Percentiles rank a stretch among this genome's conserved stretches.
These are phyloP conservation scores for Dicycla oo DNA, from an alignment of 2,888 invertebrate genomes.

Conservation along the genomic window DNA sequence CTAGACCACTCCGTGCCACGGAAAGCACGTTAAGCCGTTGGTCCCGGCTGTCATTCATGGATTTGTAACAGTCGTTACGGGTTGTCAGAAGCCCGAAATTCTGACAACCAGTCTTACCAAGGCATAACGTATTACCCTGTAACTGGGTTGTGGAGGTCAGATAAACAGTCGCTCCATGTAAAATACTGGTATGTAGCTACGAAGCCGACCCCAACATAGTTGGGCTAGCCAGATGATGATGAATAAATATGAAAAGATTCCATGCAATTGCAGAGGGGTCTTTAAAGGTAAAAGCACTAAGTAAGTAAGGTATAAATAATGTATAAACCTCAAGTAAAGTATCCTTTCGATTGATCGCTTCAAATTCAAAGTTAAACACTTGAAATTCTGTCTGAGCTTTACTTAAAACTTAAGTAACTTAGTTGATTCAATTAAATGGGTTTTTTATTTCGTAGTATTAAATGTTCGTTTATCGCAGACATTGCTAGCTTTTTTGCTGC, in stretches of 20 bases:
- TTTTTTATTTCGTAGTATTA: conserved; percentile 17
- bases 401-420: conserved; percentile 45
- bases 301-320: conserved; percentile 53
- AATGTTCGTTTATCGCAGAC: conserved; percentile 5
- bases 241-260: conserved; percentile 33
- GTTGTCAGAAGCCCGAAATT: too few relatives aligned
- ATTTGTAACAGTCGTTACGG: too few relatives aligned
- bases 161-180: too few relatives aligned
- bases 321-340: conserved; percentile 42
- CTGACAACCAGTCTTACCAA: too few relatives aligned
- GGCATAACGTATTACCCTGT: too few relatives aligned
- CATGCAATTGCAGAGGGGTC: conserved; percentile 36
- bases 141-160: too few relatives aligned
- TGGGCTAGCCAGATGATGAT: too few relatives aligned
- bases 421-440: conserved; percentile 38
- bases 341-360: conserved; percentile 52
- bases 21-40: too few relatives aligned
- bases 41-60: too few relatives aligned
- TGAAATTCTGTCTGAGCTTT: conserved; percentile 59
- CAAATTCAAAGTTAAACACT: conserved; percentile 57
- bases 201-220: too few relatives aligned
- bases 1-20: too few relatives aligned
- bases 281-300: conserved; percentile 40
- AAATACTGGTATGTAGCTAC: too few relatives aligned
- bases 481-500: neutral